Percentiles rank a stretch among this genome's conserved stretches.
These are phyloP conservation scores for Actenoides hombroni DNA, from an alignment of 2,113 vertebrate species.

Conservation along the genomic window DNA sequence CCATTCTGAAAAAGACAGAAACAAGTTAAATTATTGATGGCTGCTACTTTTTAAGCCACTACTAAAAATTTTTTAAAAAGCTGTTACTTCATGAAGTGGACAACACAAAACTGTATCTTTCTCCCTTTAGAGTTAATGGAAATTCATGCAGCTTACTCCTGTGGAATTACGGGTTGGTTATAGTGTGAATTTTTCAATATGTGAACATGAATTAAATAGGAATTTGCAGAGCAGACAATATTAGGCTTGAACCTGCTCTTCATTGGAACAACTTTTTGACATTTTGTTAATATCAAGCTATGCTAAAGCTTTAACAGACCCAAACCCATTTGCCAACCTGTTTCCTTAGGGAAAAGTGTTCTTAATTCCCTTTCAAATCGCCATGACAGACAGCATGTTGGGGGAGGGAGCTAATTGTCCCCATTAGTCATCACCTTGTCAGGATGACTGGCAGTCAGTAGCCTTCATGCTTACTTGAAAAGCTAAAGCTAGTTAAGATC, in stretches of 20 bases:
- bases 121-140: background rate
- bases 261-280: background rate
- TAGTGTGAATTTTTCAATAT: background rate
- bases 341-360: slow-evolving; percentile 32
- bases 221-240: background rate
- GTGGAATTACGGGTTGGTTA: background rate
- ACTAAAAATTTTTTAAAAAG: background rate
- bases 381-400: slow-evolving; percentile 36
- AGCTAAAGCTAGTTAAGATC: slow-evolving; percentile 13
- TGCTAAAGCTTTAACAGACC: background rate
- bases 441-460: slow-evolving; percentile 60
- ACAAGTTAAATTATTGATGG: background rate
- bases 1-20: background rate
- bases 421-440: slow-evolving; percentile 63
- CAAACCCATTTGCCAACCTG: slow-evolving; percentile 49
- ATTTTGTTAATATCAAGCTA: slow-evolving; percentile 13
- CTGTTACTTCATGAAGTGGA: background rate
- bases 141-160: background rate
- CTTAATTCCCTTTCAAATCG: slow-evolving; percentile 28
- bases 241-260: background rate
- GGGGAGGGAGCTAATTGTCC: slow-evolving; percentile 43
- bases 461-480: background rate
- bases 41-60: background rate
- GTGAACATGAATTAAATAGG: background rate
- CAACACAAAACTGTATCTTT: background rate